Percentiles rank a stretch among this genome's conserved stretches.
These are phyloP conservation scores for Drosophila orena DNA, from an alignment of 1,140 invertebrate genomes.

Conservation along the genomic window DNA sequence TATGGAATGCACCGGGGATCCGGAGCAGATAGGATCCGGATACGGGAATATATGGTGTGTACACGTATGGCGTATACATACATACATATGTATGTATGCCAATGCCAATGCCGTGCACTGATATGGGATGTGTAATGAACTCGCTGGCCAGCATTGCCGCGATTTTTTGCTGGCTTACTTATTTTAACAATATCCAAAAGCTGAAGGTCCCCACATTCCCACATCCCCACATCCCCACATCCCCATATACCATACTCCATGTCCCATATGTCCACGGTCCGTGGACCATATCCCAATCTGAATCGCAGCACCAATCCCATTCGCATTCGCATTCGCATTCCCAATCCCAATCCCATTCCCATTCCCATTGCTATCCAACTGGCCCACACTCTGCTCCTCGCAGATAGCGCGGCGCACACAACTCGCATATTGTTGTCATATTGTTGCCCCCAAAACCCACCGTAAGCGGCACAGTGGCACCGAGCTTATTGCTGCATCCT, in stretches of 20 bases:
- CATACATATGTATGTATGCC: background rate
- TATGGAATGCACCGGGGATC: conserved; percentile 42
- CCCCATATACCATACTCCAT: conserved; percentile 12
- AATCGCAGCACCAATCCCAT: background rate
- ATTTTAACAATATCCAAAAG: conserved; percentile 60
- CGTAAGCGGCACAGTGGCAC: conserved; percentile 5
- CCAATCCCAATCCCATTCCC: background rate
- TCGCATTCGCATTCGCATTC: no score
- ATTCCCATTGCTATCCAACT: background rate
- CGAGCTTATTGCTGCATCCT: no score
- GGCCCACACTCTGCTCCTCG: conserved; percentile 11
- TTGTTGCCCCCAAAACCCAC: conserved; percentile 45
- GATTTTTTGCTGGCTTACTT: conserved; percentile 40
- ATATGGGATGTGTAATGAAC: conserved; percentile 76
- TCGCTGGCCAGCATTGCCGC: conserved; percentile 27
- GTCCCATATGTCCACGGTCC: background rate
- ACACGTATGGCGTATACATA: no score
- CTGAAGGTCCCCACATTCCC: conserved; percentile 20
- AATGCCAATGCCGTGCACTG: conserved; percentile 34
- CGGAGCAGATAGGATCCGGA: conserved; percentile 14
- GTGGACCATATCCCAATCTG: background rate
- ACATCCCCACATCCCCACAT: background rate
- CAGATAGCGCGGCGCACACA: conserved; percentile 51
- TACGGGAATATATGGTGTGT: conserved; percentile 8
- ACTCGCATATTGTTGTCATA: conserved; percentile 63